These are phyloP conservation scores for Ammodytes marinus DNA, from an alignment of 2,113 vertebrate genomes.

Conservation along the genomic window DNA sequence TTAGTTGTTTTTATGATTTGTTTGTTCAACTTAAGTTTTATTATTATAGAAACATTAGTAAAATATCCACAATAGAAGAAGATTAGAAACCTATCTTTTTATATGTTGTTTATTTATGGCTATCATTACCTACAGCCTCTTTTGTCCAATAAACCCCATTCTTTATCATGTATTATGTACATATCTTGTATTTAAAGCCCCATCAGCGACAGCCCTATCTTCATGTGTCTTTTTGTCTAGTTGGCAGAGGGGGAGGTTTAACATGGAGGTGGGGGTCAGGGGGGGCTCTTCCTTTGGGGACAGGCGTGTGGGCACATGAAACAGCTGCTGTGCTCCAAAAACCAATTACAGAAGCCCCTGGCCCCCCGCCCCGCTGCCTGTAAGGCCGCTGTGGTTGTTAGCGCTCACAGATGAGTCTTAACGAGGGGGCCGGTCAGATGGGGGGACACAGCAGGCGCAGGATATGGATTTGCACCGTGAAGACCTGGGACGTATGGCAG, in stretches of 20 bases:
- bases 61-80: too few relatives aligned
- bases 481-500: slow-evolving; percentile 17
- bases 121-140: neutral
- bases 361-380: slow-evolving; percentile 39
- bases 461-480: slow-evolving; percentile 15
- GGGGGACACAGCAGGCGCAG: slow-evolving; percentile 19
- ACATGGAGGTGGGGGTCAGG: neutral
- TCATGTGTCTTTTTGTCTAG: neutral
- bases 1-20: neutral
- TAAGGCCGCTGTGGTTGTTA: slow-evolving; percentile 47
- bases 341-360: slow-evolving; percentile 65
- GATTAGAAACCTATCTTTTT: too few relatives aligned
- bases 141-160: neutral
- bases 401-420: slow-evolving; percentile 53
- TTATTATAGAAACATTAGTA: too few relatives aligned
- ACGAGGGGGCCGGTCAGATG: slow-evolving; percentile 42
- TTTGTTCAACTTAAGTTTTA: neutral
- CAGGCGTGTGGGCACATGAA: slow-evolving; percentile 41
- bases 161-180: neutral
- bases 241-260: slow-evolving; percentile 33
- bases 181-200: neutral
- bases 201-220: neutral
- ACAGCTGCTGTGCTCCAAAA: slow-evolving; percentile 78
- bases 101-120: too few relatives aligned
- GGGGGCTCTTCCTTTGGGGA: slow-evolving; percentile 55